These are phyloP conservation scores for Cerastis leucographa DNA, from an alignment of 2,888 invertebrate genomes.

Conservation along the genomic window DNA sequence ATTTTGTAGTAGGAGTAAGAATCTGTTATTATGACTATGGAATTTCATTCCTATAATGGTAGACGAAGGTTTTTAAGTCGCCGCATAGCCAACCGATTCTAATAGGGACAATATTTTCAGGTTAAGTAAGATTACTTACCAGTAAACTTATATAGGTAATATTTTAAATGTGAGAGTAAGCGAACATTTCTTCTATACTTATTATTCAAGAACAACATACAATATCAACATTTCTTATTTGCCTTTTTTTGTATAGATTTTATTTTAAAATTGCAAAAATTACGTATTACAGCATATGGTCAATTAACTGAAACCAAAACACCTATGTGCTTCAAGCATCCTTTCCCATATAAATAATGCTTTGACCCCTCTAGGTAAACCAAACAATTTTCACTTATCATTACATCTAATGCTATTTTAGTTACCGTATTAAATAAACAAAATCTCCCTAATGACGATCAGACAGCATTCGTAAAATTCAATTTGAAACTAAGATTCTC, in stretches of 20 bases:
- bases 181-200: neutral
- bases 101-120: slow-evolving; percentile 1
- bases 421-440: slow-evolving; percentile 77
- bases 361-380: neutral
- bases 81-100: neutral
- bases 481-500: slow-evolving; percentile 74
- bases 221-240: neutral
- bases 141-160: neutral
- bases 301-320: neutral
- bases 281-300: neutral
- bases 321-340: neutral
- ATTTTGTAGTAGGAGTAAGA: slow-evolving; percentile 22
- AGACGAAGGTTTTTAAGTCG: neutral
- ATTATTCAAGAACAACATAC: neutral
- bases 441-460: slow-evolving; percentile 72
- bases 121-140: neutral
- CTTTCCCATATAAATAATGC: neutral
- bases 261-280: neutral
- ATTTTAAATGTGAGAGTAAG: neutral
- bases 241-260: neutral
- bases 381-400: slow-evolving; percentile 16
- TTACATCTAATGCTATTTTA: slow-evolving; percentile 55
- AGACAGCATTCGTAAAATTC: slow-evolving; percentile 76
- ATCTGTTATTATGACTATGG: slow-evolving; percentile 25
- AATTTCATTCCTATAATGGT: slow-evolving; percentile 12